A percentile compares a stretch with the other conserved stretches of the same genome.
Evolutionary conservation across 2,888 invertebrate genomes (phyloP).

Genomic region (Axea sp.): DNA sequence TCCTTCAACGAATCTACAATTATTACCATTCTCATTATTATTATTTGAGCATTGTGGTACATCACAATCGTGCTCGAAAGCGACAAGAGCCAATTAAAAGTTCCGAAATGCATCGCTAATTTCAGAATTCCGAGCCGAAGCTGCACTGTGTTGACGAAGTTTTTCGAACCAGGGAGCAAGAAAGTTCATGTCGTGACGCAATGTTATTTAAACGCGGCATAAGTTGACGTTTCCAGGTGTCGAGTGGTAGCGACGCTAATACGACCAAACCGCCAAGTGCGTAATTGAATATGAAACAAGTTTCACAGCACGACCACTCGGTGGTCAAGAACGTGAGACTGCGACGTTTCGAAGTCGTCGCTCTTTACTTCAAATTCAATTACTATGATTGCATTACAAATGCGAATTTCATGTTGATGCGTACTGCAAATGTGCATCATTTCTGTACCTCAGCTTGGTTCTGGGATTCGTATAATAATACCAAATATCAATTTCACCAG

Average conservation of each 20-base stretch:
- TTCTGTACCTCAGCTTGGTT: no score
- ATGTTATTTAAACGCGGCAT: slow-evolving; percentile 24
- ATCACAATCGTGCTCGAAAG: no score
- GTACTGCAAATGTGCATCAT: no score
- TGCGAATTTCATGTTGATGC: no score
- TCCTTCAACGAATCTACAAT: no score
- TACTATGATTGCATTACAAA: background rate
- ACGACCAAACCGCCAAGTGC: slow-evolving; percentile 51
- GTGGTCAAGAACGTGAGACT: slow-evolving; percentile 37
- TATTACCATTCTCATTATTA: no score
- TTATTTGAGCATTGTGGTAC: no score
- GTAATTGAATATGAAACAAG: slow-evolving; percentile 57
- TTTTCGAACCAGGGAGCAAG: slow-evolving; percentile 22
- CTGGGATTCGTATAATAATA: no score
- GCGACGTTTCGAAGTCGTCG: slow-evolving; percentile 9
- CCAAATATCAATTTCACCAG: no score
- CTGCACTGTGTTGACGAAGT: background rate
- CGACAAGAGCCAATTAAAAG: no score
- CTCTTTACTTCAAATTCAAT: slow-evolving; percentile 10
- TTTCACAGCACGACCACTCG: slow-evolving; percentile 20
- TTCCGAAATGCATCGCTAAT: no score
- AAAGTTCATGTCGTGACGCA: slow-evolving; percentile 26
- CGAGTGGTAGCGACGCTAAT: slow-evolving; percentile 35
- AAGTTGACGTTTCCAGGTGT: slow-evolving; percentile 48
- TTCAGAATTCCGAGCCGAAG: background rate